Evolutionary conservation across 2,888 invertebrate species (phyloP), one percentile per base, ranked within the genome.

Genomic region (Epistrophe eligans): DNA sequence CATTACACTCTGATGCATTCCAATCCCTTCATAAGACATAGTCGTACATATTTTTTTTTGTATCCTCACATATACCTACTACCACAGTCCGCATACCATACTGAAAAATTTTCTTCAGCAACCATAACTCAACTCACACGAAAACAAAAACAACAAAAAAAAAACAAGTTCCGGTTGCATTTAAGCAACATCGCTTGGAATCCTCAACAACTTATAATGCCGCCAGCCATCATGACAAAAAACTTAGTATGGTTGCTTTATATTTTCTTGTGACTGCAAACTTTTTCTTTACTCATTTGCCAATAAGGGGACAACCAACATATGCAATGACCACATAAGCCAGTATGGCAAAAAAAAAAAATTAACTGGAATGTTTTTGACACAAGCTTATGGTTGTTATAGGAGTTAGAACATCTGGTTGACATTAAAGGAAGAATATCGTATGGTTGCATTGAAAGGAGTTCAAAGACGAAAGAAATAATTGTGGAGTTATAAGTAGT

Each of bases 341-440:
- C 19, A 67, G 32, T 11, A 50, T 50, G 13, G 28, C 17, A 43
- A 8, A 70, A 84, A 84, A 79, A 62, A 76, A 84, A 79, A 62
- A 76, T 28, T 52, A 70, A 32, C 50, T 62, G 48, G 62, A 64
- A 73, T 77, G 77, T 62, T 83, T 83, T 77, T 73, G 77, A 77
- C 77, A 73, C 43, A 74, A 43, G 62, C 74, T 62, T 71, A 79
- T 79, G 62, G 32, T 57, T 50, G 45, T 48, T 70, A 38, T 11
- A 38, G 38, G 35, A 35, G 35, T 35, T 38, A 79, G 74, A 62
- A 83, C 73, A 74, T 79, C 58, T 84, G 70, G 55, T 71, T 67
- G 48, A 64, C 55, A 62, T 83, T 35, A 55, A 55, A 43, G 45
- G 15, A 40, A 40, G 57, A 64, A 45, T 64, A 67, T 55, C 35